These are phyloP conservation scores for Matsumyia berberina DNA, from an alignment of 2,888 invertebrate genomes.

Conservation along the genomic window DNA sequence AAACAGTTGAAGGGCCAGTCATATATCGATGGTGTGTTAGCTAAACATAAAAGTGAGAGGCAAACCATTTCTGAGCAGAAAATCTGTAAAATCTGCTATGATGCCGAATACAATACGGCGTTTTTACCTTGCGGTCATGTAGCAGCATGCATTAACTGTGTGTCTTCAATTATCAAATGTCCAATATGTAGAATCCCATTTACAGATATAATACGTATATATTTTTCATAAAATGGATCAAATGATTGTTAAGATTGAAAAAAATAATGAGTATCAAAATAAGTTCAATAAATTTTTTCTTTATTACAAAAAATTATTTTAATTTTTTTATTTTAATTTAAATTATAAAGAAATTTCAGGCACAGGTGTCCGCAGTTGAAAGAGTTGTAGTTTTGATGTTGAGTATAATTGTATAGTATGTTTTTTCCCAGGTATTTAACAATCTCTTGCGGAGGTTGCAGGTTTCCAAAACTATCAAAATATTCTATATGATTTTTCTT, in stretches of 20 bases:
- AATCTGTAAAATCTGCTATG: slow-evolving; percentile 96
- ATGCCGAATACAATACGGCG: slow-evolving; percentile 93
- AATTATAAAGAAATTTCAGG: slow-evolving; percentile 77
- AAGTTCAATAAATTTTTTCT: background rate
- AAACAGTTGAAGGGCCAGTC: slow-evolving; percentile 91
- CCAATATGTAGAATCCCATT: slow-evolving; percentile 93
- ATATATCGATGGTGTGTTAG: slow-evolving; percentile 87
- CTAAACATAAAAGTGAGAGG: slow-evolving; percentile 78
- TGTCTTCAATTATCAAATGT: slow-evolving; percentile 93
- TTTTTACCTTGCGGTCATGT: slow-evolving; percentile 98
- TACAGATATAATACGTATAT: slow-evolving; percentile 85
- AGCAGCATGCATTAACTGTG: slow-evolving; percentile 96
- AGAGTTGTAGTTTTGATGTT: slow-evolving; percentile 78
- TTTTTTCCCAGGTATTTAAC: slow-evolving; percentile 77
- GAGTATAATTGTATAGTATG: slow-evolving; percentile 78
- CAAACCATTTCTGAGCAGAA: slow-evolving; percentile 85
- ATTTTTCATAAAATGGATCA: slow-evolving; percentile 82
- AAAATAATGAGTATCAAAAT: background rate
- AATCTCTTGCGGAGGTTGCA: slow-evolving; percentile 79
- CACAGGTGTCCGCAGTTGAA: slow-evolving; percentile 80
- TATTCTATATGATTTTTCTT: slow-evolving; percentile 78
- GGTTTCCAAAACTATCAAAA: slow-evolving; percentile 82
- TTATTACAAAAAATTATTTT: background rate
- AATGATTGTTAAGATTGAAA: too few relatives aligned
- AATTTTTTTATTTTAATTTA: background rate